Evolutionary conservation across 2,113 vertebrate genomes (phyloP).

Genomic region (Ameiurus melas): DNA sequence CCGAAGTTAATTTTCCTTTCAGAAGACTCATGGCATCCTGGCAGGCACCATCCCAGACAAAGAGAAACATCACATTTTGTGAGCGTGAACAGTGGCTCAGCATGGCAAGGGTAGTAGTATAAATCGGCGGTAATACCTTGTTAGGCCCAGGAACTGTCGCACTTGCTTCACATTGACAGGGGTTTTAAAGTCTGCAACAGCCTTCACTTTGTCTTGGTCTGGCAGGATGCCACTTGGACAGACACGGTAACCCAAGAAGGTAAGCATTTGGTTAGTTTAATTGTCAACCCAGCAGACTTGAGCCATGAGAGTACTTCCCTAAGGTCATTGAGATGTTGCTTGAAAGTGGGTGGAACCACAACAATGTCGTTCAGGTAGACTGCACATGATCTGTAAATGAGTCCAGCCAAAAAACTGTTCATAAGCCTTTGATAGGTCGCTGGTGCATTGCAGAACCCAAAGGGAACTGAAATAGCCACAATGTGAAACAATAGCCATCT

Average conservation of each 20-base stretch:
- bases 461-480: slow-evolving; percentile 39
- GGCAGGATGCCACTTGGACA: not conserved
- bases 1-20: slow-evolving; percentile 1
- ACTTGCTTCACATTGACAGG: not conserved
- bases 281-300: too few relatives aligned
- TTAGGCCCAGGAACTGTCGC: too few relatives aligned
- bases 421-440: not conserved
- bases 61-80: slow-evolving; percentile 17
- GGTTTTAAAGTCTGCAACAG: not conserved
- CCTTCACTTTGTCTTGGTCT: not conserved
- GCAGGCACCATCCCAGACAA: not conserved
- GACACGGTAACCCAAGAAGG: not conserved
- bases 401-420: too few relatives aligned
- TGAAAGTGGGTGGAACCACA: too few relatives aligned
- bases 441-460: not conserved
- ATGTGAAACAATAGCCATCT: slow-evolving; percentile 37
- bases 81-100: slow-evolving; percentile 21
- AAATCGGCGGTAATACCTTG: not conserved
- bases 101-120: slow-evolving; percentile 13
- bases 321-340: not conserved
- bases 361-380: too few relatives aligned
- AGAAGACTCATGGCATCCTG: not conserved
- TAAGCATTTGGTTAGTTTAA: not conserved
- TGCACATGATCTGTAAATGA: too few relatives aligned
- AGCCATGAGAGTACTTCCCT: too few relatives aligned